Evolutionary conservation across 1,140 invertebrate genomes (phyloP).

Genomic region (Drosophila auraria): DNA sequence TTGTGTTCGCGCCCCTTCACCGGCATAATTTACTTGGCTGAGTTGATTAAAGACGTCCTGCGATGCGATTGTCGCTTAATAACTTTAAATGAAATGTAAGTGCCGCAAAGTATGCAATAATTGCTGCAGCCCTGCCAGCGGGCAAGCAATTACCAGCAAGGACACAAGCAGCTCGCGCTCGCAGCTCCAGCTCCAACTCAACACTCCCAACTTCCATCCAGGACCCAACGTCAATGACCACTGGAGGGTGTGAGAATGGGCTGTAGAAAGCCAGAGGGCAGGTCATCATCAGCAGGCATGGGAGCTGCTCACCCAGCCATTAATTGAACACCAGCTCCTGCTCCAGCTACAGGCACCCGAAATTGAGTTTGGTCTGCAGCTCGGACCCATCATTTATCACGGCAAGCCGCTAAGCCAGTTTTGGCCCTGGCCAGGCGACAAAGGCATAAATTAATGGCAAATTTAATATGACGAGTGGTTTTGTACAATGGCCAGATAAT

Average conservation of each 20-base stretch:
- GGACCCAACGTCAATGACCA: constrained; percentile 48
- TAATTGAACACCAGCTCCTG: constrained; percentile 30
- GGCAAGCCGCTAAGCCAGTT: constrained; percentile 47
- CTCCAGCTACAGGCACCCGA: neutral
- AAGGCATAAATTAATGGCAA: constrained; percentile 68
- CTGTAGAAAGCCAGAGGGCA: constrained; percentile 7
- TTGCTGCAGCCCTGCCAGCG: constrained; percentile 56
- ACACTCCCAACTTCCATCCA: neutral
- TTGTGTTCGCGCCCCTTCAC: neutral
- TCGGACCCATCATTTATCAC: constrained; percentile 59
- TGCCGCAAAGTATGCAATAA: constrained; percentile 79
- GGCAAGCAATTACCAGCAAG: constrained; percentile 53
- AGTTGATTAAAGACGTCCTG: constrained; percentile 52
- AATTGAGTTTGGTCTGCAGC: constrained; percentile 37
- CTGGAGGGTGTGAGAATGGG: constrained; percentile 34
- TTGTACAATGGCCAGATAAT: constrained; percentile 62
- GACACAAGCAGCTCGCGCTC: constrained; percentile 12
- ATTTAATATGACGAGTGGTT: constrained; percentile 64
- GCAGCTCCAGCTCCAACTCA: neutral
- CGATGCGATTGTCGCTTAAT: constrained; percentile 60
- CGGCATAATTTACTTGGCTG: constrained; percentile 11
- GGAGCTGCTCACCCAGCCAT: constrained; percentile 4
- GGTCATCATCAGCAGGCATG: constrained; percentile 29
- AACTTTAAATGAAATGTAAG: constrained; percentile 77
- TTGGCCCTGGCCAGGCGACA: constrained; percentile 30